These are phyloP conservation scores for Pyrocephalus nanus DNA, from an alignment of 2,797 vertebrate genomes.

Conservation along the genomic window DNA sequence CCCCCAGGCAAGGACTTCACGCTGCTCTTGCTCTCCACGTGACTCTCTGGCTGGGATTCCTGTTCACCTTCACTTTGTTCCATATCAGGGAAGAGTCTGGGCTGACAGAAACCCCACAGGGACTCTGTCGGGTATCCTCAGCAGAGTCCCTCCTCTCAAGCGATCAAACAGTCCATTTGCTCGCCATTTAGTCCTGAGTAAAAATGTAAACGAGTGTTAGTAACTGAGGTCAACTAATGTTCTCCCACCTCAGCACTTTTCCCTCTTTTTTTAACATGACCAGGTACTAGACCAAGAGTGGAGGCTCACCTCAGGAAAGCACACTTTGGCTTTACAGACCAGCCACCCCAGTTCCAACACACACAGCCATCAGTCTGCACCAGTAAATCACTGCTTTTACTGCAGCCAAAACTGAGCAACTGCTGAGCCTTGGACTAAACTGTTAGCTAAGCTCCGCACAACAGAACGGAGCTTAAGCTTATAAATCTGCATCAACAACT, in stretches of 20 bases:
- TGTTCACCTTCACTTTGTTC: slow-evolving; percentile 66
- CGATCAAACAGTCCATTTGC: slow-evolving; percentile 14
- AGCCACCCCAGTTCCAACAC: not conserved
- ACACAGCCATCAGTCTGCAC: no score
- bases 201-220: not conserved
- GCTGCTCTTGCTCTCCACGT: slow-evolving; percentile 43
- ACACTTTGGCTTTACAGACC: not conserved
- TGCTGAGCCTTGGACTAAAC: not conserved
- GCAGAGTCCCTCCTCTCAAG: not conserved
- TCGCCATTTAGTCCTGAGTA: slow-evolving; percentile 34
- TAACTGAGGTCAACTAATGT: not conserved
- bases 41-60: slow-evolving; percentile 15
- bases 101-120: not conserved
- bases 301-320: not conserved
- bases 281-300: not conserved
- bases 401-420: not conserved
- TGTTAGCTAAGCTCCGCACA: not conserved
- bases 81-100: slow-evolving; percentile 61
- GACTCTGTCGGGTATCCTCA: not conserved
- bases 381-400: not conserved
- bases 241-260: not conserved
- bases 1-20: slow-evolving; percentile 59
- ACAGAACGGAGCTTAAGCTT: not conserved
- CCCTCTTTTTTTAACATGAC: not conserved
- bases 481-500: not conserved